Evolutionary conservation across 2,888 invertebrate species (phyloP), one percentile per base, ranked within the genome.

Genomic region (Caenorhabditis drosophilae): DNA sequence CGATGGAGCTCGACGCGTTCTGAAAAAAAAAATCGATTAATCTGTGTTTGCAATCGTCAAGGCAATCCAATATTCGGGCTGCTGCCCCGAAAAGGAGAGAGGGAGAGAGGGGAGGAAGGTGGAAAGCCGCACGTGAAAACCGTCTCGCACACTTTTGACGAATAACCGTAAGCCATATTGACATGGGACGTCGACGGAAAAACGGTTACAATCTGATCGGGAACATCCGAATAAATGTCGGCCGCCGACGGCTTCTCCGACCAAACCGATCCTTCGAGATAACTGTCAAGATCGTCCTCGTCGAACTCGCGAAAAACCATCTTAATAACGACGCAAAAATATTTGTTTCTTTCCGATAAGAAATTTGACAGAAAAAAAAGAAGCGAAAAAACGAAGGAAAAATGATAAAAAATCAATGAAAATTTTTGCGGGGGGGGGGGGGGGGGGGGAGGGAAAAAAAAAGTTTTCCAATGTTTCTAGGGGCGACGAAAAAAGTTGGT

Each of bases 201-300:
- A 18, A 72, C 72, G 20, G 66, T 72, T 41, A 67, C 50, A 15
- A 67, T 53, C 9, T 60, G 42, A 40, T 63, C 56, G n/a, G 55
- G 48, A 15, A n/a, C 25, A n/a, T 57, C 44, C 2, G 57, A 42
- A 36, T 52, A 61, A 26, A 56, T 45, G 20, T 61, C 60, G 23
- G 47, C 58, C n/a, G 63, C 62, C 18, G 68, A 54, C 18, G 68
- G 64, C 18, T 64, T 69, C 35, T 69, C 68, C 35, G 64, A 64
- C 68, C 68, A 69, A 23, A 69, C 64, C 6, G 68, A 69, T 4
- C 68, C 68, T 42, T 72, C 72, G 4, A 72, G 51, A 44, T 72
- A 72, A 20, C 62, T 69, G 20, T 67, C 60, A 7, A 72, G 49
- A 26, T 72, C 68, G 16, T 64, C 64, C 26, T 71, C 71, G 46